Percentiles rank a stretch among this genome's conserved stretches.
These are phyloP conservation scores for Corydoras maculifer DNA, from an alignment of 2,113 vertebrate species.

Conservation along the genomic window DNA sequence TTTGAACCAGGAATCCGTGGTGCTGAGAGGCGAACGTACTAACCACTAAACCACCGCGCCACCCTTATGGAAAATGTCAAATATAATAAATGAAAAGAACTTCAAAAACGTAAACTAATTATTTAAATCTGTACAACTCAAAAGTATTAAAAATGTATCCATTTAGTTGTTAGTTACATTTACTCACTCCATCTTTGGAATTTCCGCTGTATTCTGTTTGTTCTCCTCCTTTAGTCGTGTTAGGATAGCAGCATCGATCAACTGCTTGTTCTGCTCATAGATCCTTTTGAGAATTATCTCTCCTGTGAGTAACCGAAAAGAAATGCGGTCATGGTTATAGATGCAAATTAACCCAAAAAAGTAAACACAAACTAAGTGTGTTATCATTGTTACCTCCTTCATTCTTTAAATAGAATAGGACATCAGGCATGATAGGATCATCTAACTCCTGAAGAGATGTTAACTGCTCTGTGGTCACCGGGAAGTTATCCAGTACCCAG, in stretches of 20 bases:
- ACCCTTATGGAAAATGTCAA: no score
- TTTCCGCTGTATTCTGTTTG: conserved; percentile 48
- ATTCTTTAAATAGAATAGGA: conserved; percentile 73
- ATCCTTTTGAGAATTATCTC: conserved; percentile 53
- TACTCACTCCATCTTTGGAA: conserved; percentile 59
- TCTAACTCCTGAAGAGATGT: conserved; percentile 56
- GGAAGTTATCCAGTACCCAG: conserved; percentile 88
- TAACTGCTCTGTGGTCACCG: conserved; percentile 66
- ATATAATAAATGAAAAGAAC: no score
- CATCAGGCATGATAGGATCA: conserved; percentile 67
- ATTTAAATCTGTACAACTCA: no score
- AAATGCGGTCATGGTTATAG: neutral
- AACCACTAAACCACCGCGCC: no score
- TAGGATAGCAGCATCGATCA: conserved; percentile 61
- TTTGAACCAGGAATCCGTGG: no score
- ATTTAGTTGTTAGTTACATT: neutral
- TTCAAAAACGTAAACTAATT: no score
- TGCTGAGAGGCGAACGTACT: no score
- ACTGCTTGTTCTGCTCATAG: conserved; percentile 60
- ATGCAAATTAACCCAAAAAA: neutral
- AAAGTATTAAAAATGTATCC: no score
- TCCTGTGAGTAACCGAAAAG: conserved; percentile 56
- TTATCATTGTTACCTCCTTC: conserved; percentile 58
- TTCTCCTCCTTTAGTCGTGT: conserved; percentile 57
- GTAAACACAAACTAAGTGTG: neutral